phyloP scores from a whole-genome alignment of 2,113 vertebrate genomes.

The Myxocyprinus asiaticus region DNA sequence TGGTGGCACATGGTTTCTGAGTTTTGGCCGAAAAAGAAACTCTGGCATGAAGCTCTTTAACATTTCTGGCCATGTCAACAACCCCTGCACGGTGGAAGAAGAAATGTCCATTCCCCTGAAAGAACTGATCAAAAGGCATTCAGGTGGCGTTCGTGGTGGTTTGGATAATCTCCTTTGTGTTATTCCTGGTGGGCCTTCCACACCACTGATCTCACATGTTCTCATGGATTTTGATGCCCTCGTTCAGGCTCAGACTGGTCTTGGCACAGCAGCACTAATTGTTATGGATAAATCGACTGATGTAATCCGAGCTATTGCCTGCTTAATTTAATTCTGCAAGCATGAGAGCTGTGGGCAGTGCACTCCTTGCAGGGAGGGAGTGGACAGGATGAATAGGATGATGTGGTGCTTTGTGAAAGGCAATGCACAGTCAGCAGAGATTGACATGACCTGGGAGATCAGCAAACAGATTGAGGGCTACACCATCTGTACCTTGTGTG shows the following conservation, averaged over 20 bases:
- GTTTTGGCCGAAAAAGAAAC: slow-evolving; percentile 93
- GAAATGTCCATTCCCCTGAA: slow-evolving; percentile 94
- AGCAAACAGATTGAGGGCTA: slow-evolving; percentile 98
- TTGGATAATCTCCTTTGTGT: slow-evolving; percentile 95
- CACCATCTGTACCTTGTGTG: slow-evolving; percentile 93
- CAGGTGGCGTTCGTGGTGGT: slow-evolving; percentile 91
- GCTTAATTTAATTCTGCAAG: slow-evolving; percentile 97
- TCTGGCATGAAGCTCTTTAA: slow-evolving; percentile 97
- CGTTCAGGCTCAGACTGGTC: slow-evolving; percentile 88
- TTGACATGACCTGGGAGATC: slow-evolving; percentile 96
- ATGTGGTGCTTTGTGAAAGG: slow-evolving; percentile 93
- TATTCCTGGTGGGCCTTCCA: slow-evolving; percentile 94
- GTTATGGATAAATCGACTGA: slow-evolving; percentile 98
- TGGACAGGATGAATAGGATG: slow-evolving; percentile 99
- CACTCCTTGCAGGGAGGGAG: slow-evolving; percentile 93
- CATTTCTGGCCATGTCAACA: slow-evolving; percentile 94
- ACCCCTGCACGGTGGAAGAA: slow-evolving; percentile 93
- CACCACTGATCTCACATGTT: slow-evolving; percentile 90
- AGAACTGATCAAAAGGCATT: slow-evolving; percentile 78
- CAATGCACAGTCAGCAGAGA: slow-evolving; percentile 81
- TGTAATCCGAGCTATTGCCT: slow-evolving; percentile 87
- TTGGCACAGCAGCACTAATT: slow-evolving; percentile 89
- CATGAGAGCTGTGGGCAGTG: slow-evolving; percentile 98
- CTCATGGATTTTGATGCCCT: slow-evolving; percentile 94
- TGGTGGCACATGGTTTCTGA: slow-evolving; percentile 86